Base-by-base conservation (phyloP, 1,140 invertebrate species). In the Hyphantria cunea region DNA sequence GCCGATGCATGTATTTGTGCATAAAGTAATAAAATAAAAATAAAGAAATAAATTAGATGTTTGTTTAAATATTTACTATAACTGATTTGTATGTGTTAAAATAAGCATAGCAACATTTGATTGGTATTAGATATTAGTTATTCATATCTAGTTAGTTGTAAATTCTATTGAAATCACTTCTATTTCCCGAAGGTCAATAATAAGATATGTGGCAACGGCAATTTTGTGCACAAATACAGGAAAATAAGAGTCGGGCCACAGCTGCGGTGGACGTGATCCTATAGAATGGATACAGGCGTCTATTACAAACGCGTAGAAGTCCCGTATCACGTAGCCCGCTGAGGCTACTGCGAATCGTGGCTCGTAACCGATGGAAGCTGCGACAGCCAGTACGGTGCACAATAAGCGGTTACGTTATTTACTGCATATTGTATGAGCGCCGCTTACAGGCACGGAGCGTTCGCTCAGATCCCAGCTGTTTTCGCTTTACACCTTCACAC, bases 351-450 rank as follows among this genome's bases (percentile, higher is more conserved):
- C 41, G 9, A 6, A 37, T 37, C 34, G 34, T 37, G 34, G 3
- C 3, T 37, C 34, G 34, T 37, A 37, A 7, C 7, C 34, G 14
- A 37, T 44, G 14, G 52, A 39, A 14, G 51, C 39, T 1, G 15
- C 39, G 51, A 53, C 51, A 53, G 51, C 51, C 37, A 25, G 17
- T 25, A 25, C 17, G 11, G 17, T 8, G 39, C 52, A 54, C 52
- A 54, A 54, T 54, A 54, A 54, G 41, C 52, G 52, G 31, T 54
- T 54, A 44, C 10, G 41, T 54, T 54, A 54, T 54, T 54, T 54
- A 54, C 52, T 54, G 52, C 52, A 54, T 54, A 54, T 54, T 54
- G 52, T 44, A 54, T 54, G 39, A 54, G 50, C 33, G 12, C 17
- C 37, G 39, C 25, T 54, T 54, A 44, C 41, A 54, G 31, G 42